Base-by-base conservation (phyloP, 2,797 vertebrate species). In the Scomberomorus guttatus region DNA sequence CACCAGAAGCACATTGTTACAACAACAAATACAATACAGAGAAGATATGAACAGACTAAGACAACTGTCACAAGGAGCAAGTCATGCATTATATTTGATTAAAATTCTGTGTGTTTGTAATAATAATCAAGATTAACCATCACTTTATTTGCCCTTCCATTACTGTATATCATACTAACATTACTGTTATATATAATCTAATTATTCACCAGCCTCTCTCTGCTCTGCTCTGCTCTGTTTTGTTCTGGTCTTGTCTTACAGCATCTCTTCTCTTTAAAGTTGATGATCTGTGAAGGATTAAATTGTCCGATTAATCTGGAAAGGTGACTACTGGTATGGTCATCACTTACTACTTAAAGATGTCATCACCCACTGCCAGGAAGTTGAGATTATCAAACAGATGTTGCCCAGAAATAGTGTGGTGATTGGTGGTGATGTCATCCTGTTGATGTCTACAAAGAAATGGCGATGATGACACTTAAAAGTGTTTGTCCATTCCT, bases 281-380 rank as follows among this genome's bases (percentile, higher is more conserved):
- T 60, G 59, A 32, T 63, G 60, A 77, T 75, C 76, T 69, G 73
- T 69, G 80, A 78, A 51, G 6, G 37, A 65, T 82, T n/a, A 67
- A 65, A 69, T 48, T 20, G 27, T 57, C 66, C 29, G 32, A 57
- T 42, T 24, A 50, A 62, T 66, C 59, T 68, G 63, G 92, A 93
- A 1, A 37, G 69, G 55, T 82, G 17, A 66, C 75, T 27, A 37
- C 17, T 34, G 56, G 15, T 18, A 2, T 32, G 56, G 94, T 94
- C 88, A 89, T 90, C 93, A 93, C 93, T 92, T 91, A 57, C 81
- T 85, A 91, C 85, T 22, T n/a, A 3, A 78, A 87, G 82, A 82
- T 60, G 66, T 91, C 86, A 85, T 83, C 77, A 56, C 3, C 25
- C 3, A 2, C 59, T 87, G 76, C 88, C 87, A 76, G 88, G 86